Conservation (phyloP, 2,113 vertebrate genomes). For the Cyprinus carpio region DNA sequence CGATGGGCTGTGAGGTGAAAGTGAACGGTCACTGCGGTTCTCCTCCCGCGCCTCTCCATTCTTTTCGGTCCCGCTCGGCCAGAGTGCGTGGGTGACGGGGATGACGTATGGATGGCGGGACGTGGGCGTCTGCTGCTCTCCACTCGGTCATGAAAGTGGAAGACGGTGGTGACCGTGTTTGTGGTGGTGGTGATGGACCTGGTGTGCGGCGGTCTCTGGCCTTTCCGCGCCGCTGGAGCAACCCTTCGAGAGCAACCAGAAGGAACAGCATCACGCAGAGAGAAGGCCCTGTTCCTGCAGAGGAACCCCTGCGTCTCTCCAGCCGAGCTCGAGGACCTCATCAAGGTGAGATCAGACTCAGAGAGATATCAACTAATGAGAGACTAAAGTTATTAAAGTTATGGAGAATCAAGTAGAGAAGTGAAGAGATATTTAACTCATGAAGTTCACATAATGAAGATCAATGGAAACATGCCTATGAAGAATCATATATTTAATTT, state of each 20-base stretch:
- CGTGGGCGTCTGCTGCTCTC: slow-evolving; percentile 74
- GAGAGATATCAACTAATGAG: not conserved
- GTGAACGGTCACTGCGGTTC: slow-evolving; percentile 76
- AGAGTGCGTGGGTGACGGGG: slow-evolving; percentile 85
- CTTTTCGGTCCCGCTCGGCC: slow-evolving; percentile 83
- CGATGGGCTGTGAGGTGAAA: slow-evolving; percentile 79
- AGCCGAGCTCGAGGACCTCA: slow-evolving; percentile 86
- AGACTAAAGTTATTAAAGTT: not conserved
- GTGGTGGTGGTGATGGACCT: slow-evolving; percentile 92
- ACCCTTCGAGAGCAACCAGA: slow-evolving; percentile 89
- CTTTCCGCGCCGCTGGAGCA: slow-evolving; percentile 90
- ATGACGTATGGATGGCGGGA: too few species aligned
- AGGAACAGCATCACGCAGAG: slow-evolving; percentile 84
- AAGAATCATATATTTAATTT: too few species aligned
- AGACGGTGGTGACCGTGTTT: slow-evolving; percentile 93
- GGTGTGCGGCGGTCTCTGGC: slow-evolving; percentile 86
- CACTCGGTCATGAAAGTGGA: slow-evolving; percentile 98
- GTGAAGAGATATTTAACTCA: too few species aligned
- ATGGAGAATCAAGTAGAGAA: too few species aligned
- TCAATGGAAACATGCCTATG: too few species aligned
- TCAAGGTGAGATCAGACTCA: slow-evolving; percentile 80
- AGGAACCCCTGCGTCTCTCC: slow-evolving; percentile 85
- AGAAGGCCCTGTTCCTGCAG: slow-evolving; percentile 89
- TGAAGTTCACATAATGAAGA: too few species aligned
- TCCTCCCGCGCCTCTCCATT: slow-evolving; percentile 83